Base-by-base conservation (phyloP, 2,113 vertebrate genomes). In the Brienomyrus brachyistius region DNA sequence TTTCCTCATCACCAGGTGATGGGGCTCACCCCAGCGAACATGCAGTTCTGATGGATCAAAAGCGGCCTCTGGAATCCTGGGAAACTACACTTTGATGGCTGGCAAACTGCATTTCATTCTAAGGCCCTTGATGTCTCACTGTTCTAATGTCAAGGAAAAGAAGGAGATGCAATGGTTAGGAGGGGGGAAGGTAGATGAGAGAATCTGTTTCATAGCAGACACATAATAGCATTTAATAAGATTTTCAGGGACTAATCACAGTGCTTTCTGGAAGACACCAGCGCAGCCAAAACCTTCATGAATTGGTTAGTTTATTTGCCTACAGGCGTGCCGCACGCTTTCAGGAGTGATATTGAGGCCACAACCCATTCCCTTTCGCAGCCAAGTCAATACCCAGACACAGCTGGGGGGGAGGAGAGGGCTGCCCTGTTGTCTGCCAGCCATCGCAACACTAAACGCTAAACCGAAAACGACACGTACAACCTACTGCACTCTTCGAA, bases 1-100 rank as follows among this genome's bases (percentile, higher is more conserved):
- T 52, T 50, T 82, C 83, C 70, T 45, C 48, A 23, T 74, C 40
- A 66, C 82, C 89, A 47, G 27, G 80, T 40, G 86, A 40, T 56
- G 47, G 52, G 35, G 40, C 70, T 17, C 19, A 21, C 31, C 31
- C 35, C 6, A 13, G 3, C 50, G 7, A 56, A 4, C 21, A 31
- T 27, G 27, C 50, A 10, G 31, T 52, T 86, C 80, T 48, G 31
- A 54, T 27, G 54, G 31, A 89, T 91, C 74, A 88, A 74, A 87
- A 54, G 48, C 52, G 5, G 82, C 43, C 40, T 48, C 31, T 40
- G 19, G 54, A 88, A 74, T 59, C 43, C 59, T 56, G 47, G 51
- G 52, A 70, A 88, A 23, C 89, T 7, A 21, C 54, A 15, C 31
- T 89, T 66, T 51, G 45, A 82, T 27, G 52, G 77, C 82, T n/a